These are phyloP conservation scores for Formicarius rufipectus DNA, from an alignment of 2,113 vertebrate genomes.

Conservation along the genomic window DNA sequence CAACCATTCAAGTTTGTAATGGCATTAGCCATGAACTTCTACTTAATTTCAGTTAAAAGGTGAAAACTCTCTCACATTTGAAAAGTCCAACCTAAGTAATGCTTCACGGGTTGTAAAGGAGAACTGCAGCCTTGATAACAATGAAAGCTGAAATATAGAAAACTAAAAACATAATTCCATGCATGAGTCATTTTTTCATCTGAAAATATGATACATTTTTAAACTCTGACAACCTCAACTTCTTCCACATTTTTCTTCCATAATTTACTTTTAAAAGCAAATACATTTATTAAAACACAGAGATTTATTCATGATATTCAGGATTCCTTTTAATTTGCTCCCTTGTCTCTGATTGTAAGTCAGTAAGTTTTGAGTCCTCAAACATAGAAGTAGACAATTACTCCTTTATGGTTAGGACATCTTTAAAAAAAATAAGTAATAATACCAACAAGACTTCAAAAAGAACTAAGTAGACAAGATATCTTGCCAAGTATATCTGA, in stretches of 20 bases:
- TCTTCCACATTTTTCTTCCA: background rate
- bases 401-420: background rate
- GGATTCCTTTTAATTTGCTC: background rate
- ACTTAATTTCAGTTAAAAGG: background rate
- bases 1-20: background rate
- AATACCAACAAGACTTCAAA: background rate
- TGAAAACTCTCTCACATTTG: background rate
- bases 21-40: background rate
- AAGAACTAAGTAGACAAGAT: background rate
- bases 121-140: background rate
- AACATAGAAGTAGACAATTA: background rate
- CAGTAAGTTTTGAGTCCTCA: background rate
- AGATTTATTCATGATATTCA: background rate
- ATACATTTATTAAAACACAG: background rate
- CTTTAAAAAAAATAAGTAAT: background rate
- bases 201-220: background rate
- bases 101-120: background rate
- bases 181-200: background rate
- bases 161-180: background rate
- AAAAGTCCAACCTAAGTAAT: background rate
- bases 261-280: background rate
- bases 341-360: background rate
- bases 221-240: background rate
- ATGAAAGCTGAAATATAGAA: background rate
- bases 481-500: background rate